Evolutionary conservation across 2,888 invertebrate species (phyloP).

Genomic region (Sipunculus nudus): DNA sequence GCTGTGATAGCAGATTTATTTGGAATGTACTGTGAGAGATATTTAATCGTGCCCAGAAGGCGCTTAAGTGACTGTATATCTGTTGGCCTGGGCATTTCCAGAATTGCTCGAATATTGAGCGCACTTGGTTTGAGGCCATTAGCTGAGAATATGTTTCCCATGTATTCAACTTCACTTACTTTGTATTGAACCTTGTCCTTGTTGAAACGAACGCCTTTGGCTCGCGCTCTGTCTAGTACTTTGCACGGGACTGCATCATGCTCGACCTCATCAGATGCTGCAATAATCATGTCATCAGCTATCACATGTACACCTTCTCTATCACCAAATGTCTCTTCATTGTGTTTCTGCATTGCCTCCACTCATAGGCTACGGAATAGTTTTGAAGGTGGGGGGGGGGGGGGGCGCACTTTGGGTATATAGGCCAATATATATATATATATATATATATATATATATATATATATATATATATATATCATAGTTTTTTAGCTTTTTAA

Average conservation of each 20-base stretch:
- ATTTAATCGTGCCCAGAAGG: conserved; percentile 34
- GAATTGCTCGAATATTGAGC: conserved; percentile 33
- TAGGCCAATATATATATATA: too few relatives aligned
- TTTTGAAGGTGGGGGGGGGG: too few relatives aligned
- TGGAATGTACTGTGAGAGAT: conserved; percentile 31
- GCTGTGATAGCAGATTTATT: conserved; percentile 32
- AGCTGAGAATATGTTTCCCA: conserved; percentile 30
- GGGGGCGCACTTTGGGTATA: too few relatives aligned
- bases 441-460: too few relatives aligned
- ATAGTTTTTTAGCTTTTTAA: too few relatives aligned
- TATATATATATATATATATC: too few relatives aligned
- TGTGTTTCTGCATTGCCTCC: conserved; percentile 34
- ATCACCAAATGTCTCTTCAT: conserved; percentile 26
- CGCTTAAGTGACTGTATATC: conserved; percentile 18
- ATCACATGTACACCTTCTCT: conserved; percentile 25
- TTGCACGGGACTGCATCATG: conserved; percentile 31
- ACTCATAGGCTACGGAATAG: too few relatives aligned
- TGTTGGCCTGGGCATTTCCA: conserved; percentile 32
- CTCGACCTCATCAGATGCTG: conserved; percentile 26
- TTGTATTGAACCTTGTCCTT: conserved; percentile 23
- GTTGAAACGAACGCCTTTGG: conserved; percentile 35
- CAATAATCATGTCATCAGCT: conserved; percentile 35
- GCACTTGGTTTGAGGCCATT: conserved; percentile 31
- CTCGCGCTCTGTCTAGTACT: conserved; percentile 27
- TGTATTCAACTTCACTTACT: conserved; percentile 28